These are phyloP conservation scores for Scelioninae gen. 1 DNA, from an alignment of 2,888 invertebrate genomes.

Conservation along the genomic window DNA sequence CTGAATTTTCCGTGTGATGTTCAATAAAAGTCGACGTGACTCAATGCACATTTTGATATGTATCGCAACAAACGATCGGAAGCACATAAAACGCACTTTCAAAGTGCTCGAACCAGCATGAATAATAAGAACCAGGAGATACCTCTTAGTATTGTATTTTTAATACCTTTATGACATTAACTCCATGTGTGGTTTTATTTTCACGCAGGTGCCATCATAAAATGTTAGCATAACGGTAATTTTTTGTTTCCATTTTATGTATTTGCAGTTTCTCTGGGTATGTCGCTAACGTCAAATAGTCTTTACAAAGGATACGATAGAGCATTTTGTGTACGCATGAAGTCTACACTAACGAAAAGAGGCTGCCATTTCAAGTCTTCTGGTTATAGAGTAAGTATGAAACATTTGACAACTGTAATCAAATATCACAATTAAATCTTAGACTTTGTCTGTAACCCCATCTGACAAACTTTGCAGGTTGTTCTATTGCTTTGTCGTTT, in stretches of 20 bases:
- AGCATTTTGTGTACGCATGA: slow-evolving; percentile 98
- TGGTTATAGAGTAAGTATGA: slow-evolving; percentile 95
- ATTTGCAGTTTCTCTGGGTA: slow-evolving; percentile 91
- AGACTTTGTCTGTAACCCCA: no score
- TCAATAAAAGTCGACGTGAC: slow-evolving; percentile 43
- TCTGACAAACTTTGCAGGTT: slow-evolving; percentile 87
- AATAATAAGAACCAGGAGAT: slow-evolving; percentile 53
- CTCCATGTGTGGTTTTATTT: slow-evolving; percentile 57
- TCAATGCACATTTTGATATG: slow-evolving; percentile 59
- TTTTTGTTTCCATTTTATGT: slow-evolving; percentile 31
- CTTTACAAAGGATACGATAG: slow-evolving; percentile 93
- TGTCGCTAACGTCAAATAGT: slow-evolving; percentile 90
- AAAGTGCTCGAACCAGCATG: slow-evolving; percentile 55
- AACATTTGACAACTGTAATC: no score
- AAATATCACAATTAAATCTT: no score
- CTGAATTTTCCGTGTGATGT: slow-evolving; percentile 16
- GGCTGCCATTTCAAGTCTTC: slow-evolving; percentile 99
- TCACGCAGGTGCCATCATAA: slow-evolving; percentile 37
- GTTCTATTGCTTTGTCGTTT: slow-evolving; percentile 96
- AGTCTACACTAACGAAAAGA: slow-evolving; percentile 97
- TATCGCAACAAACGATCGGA: slow-evolving; percentile 68
- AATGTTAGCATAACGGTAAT: slow-evolving; percentile 38
- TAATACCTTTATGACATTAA: slow-evolving; percentile 36
- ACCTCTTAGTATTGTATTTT: slow-evolving; percentile 33
- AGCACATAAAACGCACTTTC: slow-evolving; percentile 64